Evolutionary conservation across 64 coral and sea anemone genomes (phyloP).

Genomic region (Montipora capricornis): DNA sequence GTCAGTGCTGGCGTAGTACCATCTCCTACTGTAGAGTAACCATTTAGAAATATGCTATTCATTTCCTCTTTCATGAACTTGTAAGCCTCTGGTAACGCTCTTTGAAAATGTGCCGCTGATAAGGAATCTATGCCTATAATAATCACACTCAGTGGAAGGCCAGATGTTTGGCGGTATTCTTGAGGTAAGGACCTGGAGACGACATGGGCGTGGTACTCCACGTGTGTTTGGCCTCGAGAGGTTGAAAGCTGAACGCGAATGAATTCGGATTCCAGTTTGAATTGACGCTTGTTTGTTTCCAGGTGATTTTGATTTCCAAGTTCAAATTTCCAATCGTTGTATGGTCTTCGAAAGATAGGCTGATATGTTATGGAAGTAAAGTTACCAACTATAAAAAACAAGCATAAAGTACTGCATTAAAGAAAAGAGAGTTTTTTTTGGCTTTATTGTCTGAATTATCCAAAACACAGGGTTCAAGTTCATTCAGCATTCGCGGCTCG

Average conservation of each 20-base stretch:
- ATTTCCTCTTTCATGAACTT: slow-evolving; percentile 70
- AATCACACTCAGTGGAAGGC: slow-evolving; percentile 81
- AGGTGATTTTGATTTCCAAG: background rate
- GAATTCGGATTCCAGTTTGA: slow-evolving; percentile 40
- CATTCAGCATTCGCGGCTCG: no score
- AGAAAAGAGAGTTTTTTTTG: no score
- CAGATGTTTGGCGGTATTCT: background rate
- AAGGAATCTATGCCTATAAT: slow-evolving; percentile 86
- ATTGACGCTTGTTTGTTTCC: background rate
- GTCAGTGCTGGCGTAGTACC: slow-evolving; percentile 88
- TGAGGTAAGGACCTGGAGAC: background rate
- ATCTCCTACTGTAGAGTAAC: slow-evolving; percentile 89
- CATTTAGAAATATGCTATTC: slow-evolving; percentile 83
- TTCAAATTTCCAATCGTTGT: slow-evolving; percentile 49
- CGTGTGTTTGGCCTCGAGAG: slow-evolving; percentile 21
- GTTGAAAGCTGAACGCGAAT: slow-evolving; percentile 52
- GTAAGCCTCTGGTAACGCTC: slow-evolving; percentile 78
- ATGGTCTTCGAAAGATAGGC: slow-evolving; percentile 32
- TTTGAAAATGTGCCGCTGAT: slow-evolving; percentile 82
- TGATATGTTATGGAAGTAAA: slow-evolving; percentile 14
- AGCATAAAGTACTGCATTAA: background rate
- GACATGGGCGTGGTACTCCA: slow-evolving; percentile 52
- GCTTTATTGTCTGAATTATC: no score
- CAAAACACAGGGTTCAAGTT: no score
- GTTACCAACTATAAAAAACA: background rate